Percentiles rank a stretch among this genome's conserved stretches.
Evolutionary conservation across 1,140 invertebrate species (phyloP).

Genomic region (Drosophila lacteicornis): DNA sequence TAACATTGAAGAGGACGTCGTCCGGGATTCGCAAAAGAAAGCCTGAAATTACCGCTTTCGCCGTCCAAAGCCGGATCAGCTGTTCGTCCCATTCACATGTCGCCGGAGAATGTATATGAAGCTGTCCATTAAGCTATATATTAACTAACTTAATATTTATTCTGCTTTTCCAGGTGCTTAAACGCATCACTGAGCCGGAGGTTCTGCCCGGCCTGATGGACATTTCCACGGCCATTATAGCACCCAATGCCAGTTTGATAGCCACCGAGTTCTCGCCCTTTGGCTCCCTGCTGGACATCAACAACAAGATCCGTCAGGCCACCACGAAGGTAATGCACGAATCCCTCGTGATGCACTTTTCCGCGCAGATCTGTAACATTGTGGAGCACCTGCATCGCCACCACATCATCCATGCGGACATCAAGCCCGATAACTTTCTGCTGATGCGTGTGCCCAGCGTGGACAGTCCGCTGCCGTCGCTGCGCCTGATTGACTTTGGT

Average conservation of each 20-base stretch:
- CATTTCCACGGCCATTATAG: slow-evolving; percentile 89
- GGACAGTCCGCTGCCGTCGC: slow-evolving; percentile 85
- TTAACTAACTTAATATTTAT: too few relatives aligned
- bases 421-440: slow-evolving; percentile 99
- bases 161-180: slow-evolving; percentile 54
- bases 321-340: slow-evolving; percentile 90
- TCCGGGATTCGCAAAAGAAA: too few relatives aligned
- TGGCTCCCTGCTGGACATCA: slow-evolving; percentile 92
- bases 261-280: slow-evolving; percentile 92
- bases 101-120: too few relatives aligned
- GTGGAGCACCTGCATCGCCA: slow-evolving; percentile 95
- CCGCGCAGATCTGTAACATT: slow-evolving; percentile 95
- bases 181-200: slow-evolving; percentile 63
- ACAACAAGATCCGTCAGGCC: slow-evolving; percentile 90
- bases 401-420: slow-evolving; percentile 97
- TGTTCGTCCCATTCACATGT: too few relatives aligned
- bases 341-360: slow-evolving; percentile 92
- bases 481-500: slow-evolving; percentile 95
- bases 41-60: too few relatives aligned
- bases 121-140: too few relatives aligned
- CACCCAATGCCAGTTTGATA: slow-evolving; percentile 91
- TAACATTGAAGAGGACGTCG: too few relatives aligned
- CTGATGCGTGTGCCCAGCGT: slow-evolving; percentile 86
- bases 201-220: slow-evolving; percentile 89
- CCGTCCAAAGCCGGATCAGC: too few relatives aligned